phyloP scores from a whole-genome alignment of 2,113 vertebrate genomes.

The Pterocles gutturalis region DNA sequence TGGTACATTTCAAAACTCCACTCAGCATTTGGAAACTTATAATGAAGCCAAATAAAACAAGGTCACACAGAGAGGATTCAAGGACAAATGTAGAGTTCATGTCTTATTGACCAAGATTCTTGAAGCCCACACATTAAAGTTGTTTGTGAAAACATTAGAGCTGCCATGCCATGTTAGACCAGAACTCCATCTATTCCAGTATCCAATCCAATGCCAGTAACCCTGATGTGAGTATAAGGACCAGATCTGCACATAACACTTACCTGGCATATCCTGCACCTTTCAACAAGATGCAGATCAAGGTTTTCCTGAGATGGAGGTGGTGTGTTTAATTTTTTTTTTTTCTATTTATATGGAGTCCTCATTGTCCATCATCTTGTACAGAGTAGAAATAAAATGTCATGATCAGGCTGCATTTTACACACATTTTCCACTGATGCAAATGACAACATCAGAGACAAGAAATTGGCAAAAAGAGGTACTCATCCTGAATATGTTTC shows the following conservation, averaged over 20 bases:
- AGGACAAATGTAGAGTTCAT: neutral
- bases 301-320: neutral
- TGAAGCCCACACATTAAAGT: neutral
- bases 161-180: neutral
- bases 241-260: neutral
- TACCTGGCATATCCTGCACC: neutral
- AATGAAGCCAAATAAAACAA: neutral
- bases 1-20: neutral
- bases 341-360: neutral
- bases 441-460: neutral
- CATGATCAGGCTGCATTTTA: neutral
- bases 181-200: neutral
- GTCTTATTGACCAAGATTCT: neutral
- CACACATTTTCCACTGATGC: neutral
- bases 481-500: neutral
- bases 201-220: fast-evolving
- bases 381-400: neutral
- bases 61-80: neutral
- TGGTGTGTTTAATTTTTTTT: neutral
- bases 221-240: neutral
- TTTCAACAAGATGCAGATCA: neutral
- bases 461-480: neutral
- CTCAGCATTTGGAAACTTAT: neutral
- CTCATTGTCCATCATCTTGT: neutral
- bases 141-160: neutral